Evolutionary conservation across 2,113 vertebrate genomes (phyloP).

Genomic region (Rhegmatorhina hoffmannsi): DNA sequence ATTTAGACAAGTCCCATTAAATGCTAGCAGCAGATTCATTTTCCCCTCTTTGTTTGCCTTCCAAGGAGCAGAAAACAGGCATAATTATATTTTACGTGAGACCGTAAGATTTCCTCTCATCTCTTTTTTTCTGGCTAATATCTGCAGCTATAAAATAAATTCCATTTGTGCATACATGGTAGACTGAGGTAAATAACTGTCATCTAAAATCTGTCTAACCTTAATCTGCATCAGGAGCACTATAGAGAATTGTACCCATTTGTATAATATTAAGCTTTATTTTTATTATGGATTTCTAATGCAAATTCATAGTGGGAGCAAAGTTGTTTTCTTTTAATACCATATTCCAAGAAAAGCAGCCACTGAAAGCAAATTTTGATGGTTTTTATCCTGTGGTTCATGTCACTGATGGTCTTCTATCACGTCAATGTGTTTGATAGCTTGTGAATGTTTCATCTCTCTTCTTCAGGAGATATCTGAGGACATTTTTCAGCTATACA

Average conservation of each 20-base stretch:
- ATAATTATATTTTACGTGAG: constrained; percentile 68
- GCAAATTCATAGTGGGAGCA: constrained; percentile 41
- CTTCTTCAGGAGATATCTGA: constrained; percentile 8
- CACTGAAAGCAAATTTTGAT: constrained; percentile 9
- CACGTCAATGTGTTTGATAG: background rate
- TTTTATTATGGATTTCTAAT: constrained; percentile 65
- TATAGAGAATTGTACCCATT: constrained; percentile 41
- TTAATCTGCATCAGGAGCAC: constrained; percentile 57
- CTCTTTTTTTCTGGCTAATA: constrained; percentile 52
- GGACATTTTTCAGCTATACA: constrained; percentile 30
- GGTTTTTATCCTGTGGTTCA: background rate
- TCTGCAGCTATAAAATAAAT: constrained; percentile 65
- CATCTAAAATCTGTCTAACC: constrained; percentile 53
- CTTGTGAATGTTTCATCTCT: constrained; percentile 10
- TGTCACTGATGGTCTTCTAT: background rate
- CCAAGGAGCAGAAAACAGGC: constrained; percentile 65
- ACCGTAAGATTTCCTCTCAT: constrained; percentile 62
- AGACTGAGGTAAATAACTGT: constrained; percentile 59
- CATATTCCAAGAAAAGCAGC: constrained; percentile 2
- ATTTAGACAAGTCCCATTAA: constrained; percentile 68
- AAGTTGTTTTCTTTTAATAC: constrained; percentile 55
- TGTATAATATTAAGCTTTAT: constrained; percentile 62
- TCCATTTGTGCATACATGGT: constrained; percentile 47
- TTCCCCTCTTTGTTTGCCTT: constrained; percentile 54
- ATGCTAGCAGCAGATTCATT: constrained; percentile 66